Evolutionary conservation across 2,797 vertebrate species (phyloP).

Genomic region (Danio albolineatus): DNA sequence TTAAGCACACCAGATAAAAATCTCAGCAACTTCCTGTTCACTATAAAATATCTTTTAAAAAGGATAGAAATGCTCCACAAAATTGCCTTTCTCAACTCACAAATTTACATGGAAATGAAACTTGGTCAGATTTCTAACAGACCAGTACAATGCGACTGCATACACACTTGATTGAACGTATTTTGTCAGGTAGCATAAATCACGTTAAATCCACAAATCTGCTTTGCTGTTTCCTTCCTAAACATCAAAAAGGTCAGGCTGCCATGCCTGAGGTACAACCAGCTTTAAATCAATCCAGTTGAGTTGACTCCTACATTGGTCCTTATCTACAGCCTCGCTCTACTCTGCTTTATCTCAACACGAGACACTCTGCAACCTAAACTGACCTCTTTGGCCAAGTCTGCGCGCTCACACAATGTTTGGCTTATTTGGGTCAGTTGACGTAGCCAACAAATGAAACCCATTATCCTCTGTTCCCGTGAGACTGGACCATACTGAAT

Average conservation of each 20-base stretch:
- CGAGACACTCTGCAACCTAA: conserved; percentile 29
- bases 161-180: conserved; percentile 1
- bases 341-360: conserved; percentile 31
- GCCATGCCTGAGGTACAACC: conserved; percentile 5
- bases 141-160: background rate
- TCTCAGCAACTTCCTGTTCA: too few species aligned
- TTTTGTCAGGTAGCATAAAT: conserved; percentile 7
- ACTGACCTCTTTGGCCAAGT: conserved; percentile 32
- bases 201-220: conserved; percentile 24
- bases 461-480: conserved; percentile 32
- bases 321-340: conserved; percentile 36
- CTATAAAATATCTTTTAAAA: too few species aligned
- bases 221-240: conserved; percentile 34
- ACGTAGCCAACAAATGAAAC: conserved; percentile 31
- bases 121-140: background rate
- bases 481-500: conserved; percentile 26
- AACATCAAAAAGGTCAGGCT: conserved; percentile 33
- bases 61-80: too few species aligned
- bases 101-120: too few species aligned
- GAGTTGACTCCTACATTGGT: background rate
- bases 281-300: conserved; percentile 37
- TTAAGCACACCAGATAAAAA: too few species aligned
- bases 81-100: too few species aligned
- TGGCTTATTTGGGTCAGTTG: conserved; percentile 43
- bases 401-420: background rate